Evolutionary conservation across 2,888 invertebrate species (phyloP).

Genomic region (Nudaria mundana): DNA sequence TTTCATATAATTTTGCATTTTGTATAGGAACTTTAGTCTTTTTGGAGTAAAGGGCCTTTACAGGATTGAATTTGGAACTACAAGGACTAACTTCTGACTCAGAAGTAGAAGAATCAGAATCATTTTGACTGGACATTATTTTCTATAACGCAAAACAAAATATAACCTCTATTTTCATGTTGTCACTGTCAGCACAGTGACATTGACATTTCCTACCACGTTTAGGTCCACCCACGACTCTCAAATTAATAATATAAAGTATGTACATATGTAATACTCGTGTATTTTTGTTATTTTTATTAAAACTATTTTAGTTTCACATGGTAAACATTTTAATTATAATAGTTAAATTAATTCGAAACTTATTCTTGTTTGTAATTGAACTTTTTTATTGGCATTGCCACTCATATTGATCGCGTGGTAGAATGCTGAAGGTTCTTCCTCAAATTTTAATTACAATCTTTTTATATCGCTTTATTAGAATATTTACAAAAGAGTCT

Average conservation of each 20-base stretch:
- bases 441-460: slow-evolving; percentile 34
- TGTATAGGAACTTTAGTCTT: slow-evolving; percentile 77
- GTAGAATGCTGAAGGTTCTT: slow-evolving; percentile 67
- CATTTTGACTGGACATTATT: slow-evolving; percentile 51
- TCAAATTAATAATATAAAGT: no score
- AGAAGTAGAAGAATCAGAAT: slow-evolving; percentile 62
- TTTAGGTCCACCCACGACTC: no score
- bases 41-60: slow-evolving; percentile 84
- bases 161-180: no score
- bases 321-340: slow-evolving; percentile 29
- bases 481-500: no score
- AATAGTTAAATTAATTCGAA: slow-evolving; percentile 19
- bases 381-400: slow-evolving; percentile 44
- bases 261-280: no score
- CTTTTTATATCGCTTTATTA: no score
- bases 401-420: slow-evolving; percentile 52
- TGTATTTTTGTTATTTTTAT: no score
- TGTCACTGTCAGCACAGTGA: no score
- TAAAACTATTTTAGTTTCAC: not conserved
- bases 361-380: slow-evolving; percentile 26
- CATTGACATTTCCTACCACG: no score
- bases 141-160: slow-evolving; percentile 1
- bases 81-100: slow-evolving; percentile 66
- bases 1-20: slow-evolving; percentile 84
- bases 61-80: slow-evolving; percentile 83